Evolutionary conservation across 2,797 vertebrate species (phyloP).

Genomic region (Cyprinella venusta): DNA sequence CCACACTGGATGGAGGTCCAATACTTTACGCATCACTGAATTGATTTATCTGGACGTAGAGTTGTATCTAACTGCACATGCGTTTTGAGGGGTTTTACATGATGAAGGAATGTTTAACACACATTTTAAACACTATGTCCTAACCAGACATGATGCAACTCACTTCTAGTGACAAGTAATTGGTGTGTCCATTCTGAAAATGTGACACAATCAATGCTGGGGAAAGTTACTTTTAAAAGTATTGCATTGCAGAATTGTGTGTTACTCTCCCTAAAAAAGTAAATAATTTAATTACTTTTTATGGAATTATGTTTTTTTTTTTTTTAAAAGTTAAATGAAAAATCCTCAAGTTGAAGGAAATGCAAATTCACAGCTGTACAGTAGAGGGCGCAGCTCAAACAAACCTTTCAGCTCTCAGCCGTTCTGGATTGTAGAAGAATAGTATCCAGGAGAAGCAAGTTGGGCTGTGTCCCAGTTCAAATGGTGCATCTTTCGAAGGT

Average conservation of each 20-base stretch:
- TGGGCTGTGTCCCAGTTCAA: too few relatives aligned
- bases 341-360: not conserved
- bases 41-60: constrained; percentile 3
- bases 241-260: not conserved
- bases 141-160: not conserved
- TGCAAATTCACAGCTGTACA: not conserved
- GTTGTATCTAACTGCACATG: not conserved
- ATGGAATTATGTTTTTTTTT: not conserved
- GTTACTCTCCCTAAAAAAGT: not conserved
- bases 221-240: not conserved
- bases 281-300: not conserved
- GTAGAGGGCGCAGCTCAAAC: not conserved
- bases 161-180: not conserved
- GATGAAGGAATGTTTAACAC: not conserved
- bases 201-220: not conserved
- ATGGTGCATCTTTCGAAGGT: too few relatives aligned
- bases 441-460: not conserved
- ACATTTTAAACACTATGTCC: not conserved
- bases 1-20: constrained; percentile 83
- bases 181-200: not conserved
- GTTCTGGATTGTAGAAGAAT: not conserved
- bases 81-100: not conserved
- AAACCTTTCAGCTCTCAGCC: not conserved
- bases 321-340: not conserved
- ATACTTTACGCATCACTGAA: not conserved